Evolutionary conservation across 2,888 invertebrate species (phyloP), one percentile per base, ranked within the genome.

Genomic region (Sphaerophoria rueppellii): DNA sequence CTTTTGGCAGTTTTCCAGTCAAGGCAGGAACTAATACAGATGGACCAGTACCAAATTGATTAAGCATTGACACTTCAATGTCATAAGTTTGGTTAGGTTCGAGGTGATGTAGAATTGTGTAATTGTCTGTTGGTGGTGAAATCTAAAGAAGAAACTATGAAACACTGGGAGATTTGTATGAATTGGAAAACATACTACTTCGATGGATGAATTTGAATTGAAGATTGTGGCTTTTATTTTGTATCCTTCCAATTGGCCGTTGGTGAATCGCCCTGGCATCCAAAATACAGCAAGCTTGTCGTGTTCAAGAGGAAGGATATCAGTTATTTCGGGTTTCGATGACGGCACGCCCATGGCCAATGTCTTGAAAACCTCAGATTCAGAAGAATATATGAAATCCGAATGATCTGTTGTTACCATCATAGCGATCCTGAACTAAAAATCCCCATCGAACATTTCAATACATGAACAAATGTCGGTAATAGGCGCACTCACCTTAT

Each of bases 221-320:
- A 92, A 92, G 87, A 94, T 93, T 32, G 93, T 93, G 58, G 97
- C 94, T 88, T 95, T 93, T 87, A 98, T 93, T 87, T 96, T 95
- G 92, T 97, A 98, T 87, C 97, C 96, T 82, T 96, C 94, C 88
- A 98, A 93, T 52, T 97, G 97, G 87, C 97, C 98, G 91, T 97
- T 97, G 69, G 96, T 95, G 90, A 96, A 97, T 71, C 94, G 94
- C 14, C 98, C 98, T 14, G 96, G 95, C 90, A 95, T 95, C 98
- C 98, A 98, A 88, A 96, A 96, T 81, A 98, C 94, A 86, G 96
- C 96, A 83, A 98, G 95, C 88, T 97, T 94, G 88, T 95, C 95
- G 67, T 96, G 94, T 91, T 98, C 97, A 73, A 97, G 94, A 4
- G 97, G 94, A 75, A 96, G 94, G 24, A 96, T 95, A 87, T 95